Base-by-base conservation (phyloP, 2,797 vertebrate genomes). In the Argyrosomus regius region DNA sequence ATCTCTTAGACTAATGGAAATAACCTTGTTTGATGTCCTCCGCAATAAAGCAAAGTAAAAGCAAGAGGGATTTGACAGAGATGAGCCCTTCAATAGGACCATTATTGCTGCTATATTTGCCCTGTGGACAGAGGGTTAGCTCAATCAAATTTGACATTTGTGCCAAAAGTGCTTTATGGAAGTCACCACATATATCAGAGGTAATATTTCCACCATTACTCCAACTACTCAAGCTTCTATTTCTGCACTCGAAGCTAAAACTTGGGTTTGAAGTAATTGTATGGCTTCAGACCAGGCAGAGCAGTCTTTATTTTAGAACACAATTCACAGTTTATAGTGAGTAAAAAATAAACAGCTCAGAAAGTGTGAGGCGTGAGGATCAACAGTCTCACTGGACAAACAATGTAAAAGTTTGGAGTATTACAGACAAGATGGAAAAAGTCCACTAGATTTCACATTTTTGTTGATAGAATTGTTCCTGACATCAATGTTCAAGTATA, bases 71-170 rank as follows among this genome's bases (percentile, higher is more conserved):
- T 79, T 52, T 52, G 59, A 62, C 56, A 67, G 20, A 61, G 39
- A 75, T 46, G 16, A 63, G 26, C 17, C 48, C 57, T 78, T 49
- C 17, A 64, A 59, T 3, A 61, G 20, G 58, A 67, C 45, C 10
- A 59, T 62, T 64, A 67, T n/a, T 60, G 76, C 31, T 62, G 52
- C 52, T 74, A 53, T 66, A 71, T 72, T 50, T 75, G 41, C 56
- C 26, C 5, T 59, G 60, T 1, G 18, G 65, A 80, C 41, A 52
- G 57, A 3, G 4, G 28, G 26, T 60, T 66, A 62, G 53, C 46
- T 62, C 61, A 56, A 71, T 86, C 70, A 66, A 48, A 61, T 66
- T 10, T 73, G 68, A 79, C 67, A 59, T 74, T 61, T 70, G 60
- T 68, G 45, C 73, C 70, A 68, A 59, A 75, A 24, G 43, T 70